These are phyloP conservation scores for Diachasmimorpha longicaudata DNA, from an alignment of 1,140 invertebrate species.

Conservation along the genomic window DNA sequence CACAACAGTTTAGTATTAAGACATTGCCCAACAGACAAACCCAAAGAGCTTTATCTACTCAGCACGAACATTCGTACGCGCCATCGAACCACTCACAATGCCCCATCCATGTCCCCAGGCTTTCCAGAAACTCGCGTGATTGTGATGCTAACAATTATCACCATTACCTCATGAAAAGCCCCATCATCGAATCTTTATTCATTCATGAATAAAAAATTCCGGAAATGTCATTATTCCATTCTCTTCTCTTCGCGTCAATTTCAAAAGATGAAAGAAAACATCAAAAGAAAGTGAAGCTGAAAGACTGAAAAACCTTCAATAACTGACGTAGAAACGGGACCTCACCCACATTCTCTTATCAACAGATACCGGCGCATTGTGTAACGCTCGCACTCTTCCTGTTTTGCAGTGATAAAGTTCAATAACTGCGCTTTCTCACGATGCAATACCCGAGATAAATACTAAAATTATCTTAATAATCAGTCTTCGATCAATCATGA, in stretches of 20 bases:
- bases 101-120: neutral
- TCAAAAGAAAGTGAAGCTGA: neutral
- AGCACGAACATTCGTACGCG: slow-evolving; percentile 11
- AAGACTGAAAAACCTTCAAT: neutral
- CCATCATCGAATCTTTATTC: neutral
- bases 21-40: slow-evolving; percentile 30
- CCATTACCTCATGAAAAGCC: neutral
- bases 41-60: slow-evolving; percentile 2
- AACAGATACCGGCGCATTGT: slow-evolving; percentile 32
- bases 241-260: no score
- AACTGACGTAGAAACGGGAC: neutral
- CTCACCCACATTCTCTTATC: slow-evolving; percentile 33
- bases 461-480: neutral
- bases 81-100: neutral
- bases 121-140: slow-evolving; percentile 35
- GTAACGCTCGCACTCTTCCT: slow-evolving; percentile 25
- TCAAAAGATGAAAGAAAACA: neutral
- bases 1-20: slow-evolving; percentile 29
- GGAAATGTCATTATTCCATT: neutral
- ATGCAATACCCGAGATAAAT: neutral
- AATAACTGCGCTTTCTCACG: slow-evolving; percentile 9
- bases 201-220: neutral
- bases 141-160: slow-evolving; percentile 28
- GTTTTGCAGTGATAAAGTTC: slow-evolving; percentile 16
- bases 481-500: neutral